A percentile compares a stretch with the other conserved stretches of the same genome.
Evolutionary conservation across 2,888 invertebrate genomes (phyloP).

Genomic region (Pemphredon lugubris): DNA sequence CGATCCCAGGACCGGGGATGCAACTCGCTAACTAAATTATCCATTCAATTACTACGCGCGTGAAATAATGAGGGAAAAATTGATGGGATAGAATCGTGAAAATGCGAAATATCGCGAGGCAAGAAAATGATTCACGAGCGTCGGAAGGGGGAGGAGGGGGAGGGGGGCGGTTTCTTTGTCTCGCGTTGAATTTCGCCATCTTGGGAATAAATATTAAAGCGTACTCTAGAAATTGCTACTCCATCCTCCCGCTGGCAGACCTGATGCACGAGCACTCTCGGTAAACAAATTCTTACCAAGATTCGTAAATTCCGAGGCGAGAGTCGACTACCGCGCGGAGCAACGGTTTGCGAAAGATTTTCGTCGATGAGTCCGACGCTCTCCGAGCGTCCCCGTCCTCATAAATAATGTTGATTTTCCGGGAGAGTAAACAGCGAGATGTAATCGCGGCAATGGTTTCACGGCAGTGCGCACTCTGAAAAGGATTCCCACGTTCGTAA

Average conservation of each 20-base stretch:
- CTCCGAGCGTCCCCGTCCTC: slow-evolving; percentile 42
- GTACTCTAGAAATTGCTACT: too few species aligned
- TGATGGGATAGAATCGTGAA: too few species aligned
- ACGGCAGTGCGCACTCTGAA: slow-evolving; percentile 61
- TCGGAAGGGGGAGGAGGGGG: too few species aligned
- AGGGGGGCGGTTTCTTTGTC: too few species aligned
- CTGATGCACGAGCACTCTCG: too few species aligned
- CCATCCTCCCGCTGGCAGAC: too few species aligned
- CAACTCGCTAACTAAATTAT: neutral
- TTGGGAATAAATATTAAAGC: too few species aligned
- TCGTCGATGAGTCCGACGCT: neutral
- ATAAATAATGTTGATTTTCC: slow-evolving; percentile 66
- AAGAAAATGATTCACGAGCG: too few species aligned
- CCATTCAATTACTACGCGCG: neutral
- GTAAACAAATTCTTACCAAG: too few species aligned
- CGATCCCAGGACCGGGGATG: neutral
- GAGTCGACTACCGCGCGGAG: neutral
- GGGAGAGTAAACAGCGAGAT: slow-evolving; percentile 60
- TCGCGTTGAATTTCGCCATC: too few species aligned
- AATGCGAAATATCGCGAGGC: too few species aligned
- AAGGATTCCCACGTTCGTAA: slow-evolving; percentile 66
- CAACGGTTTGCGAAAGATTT: neutral
- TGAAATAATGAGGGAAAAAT: neutral
- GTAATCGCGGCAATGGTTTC: slow-evolving; percentile 60
- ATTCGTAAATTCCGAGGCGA: neutral